These are phyloP conservation scores for Cheilosia variabilis DNA, from an alignment of 2,888 invertebrate genomes.

Conservation along the genomic window DNA sequence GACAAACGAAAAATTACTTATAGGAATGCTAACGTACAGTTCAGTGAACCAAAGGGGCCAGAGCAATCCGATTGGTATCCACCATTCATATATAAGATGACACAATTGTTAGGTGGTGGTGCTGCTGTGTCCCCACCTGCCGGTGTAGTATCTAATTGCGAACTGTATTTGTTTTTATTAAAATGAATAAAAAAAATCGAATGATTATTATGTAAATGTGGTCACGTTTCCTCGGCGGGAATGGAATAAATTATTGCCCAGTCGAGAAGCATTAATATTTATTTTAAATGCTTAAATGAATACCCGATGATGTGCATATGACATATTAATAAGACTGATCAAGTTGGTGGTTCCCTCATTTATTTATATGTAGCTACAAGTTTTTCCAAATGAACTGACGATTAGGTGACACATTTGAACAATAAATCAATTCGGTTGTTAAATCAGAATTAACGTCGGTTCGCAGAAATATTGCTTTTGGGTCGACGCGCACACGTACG, in stretches of 20 bases:
- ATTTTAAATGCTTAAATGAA: slow-evolving; percentile 56
- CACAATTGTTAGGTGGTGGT: slow-evolving; percentile 55
- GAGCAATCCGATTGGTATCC: neutral
- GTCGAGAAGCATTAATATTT: slow-evolving; percentile 22
- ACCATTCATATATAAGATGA: slow-evolving; percentile 38
- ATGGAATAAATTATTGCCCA: slow-evolving; percentile 57
- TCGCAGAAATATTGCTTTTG: neutral
- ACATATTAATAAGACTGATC: slow-evolving; percentile 71
- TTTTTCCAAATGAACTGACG: slow-evolving; percentile 33
- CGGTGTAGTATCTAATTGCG: slow-evolving; percentile 60
- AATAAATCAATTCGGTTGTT: slow-evolving; percentile 59
- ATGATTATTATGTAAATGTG: slow-evolving; percentile 69
- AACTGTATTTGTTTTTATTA: slow-evolving; percentile 62
- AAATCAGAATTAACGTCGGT: slow-evolving; percentile 33
- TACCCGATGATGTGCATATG: slow-evolving; percentile 61
- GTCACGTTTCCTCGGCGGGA: slow-evolving; percentile 67
- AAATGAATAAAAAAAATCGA: slow-evolving; percentile 39
- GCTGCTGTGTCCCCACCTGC: slow-evolving; percentile 10
- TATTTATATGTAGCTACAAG: neutral
- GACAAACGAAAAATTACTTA: slow-evolving; percentile 32
- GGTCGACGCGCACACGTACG: neutral
- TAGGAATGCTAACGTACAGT: slow-evolving; percentile 44
- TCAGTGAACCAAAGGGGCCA: slow-evolving; percentile 45
- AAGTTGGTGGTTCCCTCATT: slow-evolving; percentile 46
- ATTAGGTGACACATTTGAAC: slow-evolving; percentile 52